These are phyloP conservation scores for Entomobrya proxima DNA, from an alignment of 2,888 invertebrate genomes.

Conservation along the genomic window DNA sequence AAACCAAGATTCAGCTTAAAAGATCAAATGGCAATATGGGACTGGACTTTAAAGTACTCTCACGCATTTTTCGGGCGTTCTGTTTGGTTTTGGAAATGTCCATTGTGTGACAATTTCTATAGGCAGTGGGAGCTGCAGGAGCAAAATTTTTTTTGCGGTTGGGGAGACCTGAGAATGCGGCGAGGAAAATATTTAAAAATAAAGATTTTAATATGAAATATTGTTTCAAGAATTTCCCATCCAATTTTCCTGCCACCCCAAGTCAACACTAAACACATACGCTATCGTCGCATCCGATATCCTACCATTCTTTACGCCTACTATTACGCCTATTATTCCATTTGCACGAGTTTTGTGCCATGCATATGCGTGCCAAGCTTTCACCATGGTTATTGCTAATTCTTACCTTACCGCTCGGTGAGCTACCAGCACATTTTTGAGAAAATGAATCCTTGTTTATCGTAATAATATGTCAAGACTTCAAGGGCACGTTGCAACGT, in stretches of 20 bases:
- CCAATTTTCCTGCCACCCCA: slow-evolving; percentile 3
- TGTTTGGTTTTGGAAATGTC: not conserved
- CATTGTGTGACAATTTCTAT: slow-evolving; percentile 6
- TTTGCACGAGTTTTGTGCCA: slow-evolving; percentile 20
- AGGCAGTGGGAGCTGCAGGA: slow-evolving; percentile 34
- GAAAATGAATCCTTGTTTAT: slow-evolving; percentile 13
- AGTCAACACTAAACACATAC: slow-evolving; percentile 23
- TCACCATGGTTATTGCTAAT: slow-evolving; percentile 19
- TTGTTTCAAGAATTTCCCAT: not conserved
- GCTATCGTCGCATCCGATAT: not conserved
- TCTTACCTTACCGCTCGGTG: not conserved
- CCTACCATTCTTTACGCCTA: too few species aligned
- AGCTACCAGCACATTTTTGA: slow-evolving; percentile 31
- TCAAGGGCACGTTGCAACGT: not conserved
- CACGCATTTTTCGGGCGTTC: not conserved
- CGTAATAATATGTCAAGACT: too few species aligned
- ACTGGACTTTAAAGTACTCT: slow-evolving; percentile 37
- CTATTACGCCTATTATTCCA: not conserved
- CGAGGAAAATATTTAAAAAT: not conserved
- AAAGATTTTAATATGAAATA: not conserved
- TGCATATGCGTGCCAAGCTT: slow-evolving; percentile 8
- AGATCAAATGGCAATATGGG: slow-evolving; percentile 55
- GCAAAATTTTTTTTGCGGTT: slow-evolving; percentile 1
- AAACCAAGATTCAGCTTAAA: too few species aligned
- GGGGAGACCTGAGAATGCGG: not conserved